Conservation (phyloP, 2,113 vertebrate genomes). For the Climacteris rufus region DNA sequence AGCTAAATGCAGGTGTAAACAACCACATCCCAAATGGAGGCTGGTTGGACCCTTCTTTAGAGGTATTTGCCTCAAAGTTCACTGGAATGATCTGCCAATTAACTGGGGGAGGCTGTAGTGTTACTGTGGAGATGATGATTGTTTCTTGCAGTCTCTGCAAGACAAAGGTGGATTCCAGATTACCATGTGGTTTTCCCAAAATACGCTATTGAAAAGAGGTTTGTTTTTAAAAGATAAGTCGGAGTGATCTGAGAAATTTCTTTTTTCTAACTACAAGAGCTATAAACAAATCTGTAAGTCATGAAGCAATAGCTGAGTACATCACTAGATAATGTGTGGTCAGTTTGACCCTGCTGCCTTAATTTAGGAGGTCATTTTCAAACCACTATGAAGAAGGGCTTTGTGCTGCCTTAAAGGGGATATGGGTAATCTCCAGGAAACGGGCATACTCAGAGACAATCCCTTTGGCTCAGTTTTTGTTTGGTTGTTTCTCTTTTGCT, state of each 20-base stretch:
- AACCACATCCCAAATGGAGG: neutral
- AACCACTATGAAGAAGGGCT: constrained; percentile 8
- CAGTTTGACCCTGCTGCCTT: constrained; percentile 50
- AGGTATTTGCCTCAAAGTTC: neutral
- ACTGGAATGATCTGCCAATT: neutral
- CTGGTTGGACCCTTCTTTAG: neutral
- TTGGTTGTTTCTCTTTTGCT: constrained; percentile 36
- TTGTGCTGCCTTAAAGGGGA: constrained; percentile 42
- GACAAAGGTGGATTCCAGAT: neutral
- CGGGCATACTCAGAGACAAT: neutral
- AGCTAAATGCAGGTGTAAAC: neutral
- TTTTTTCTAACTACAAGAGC: constrained; percentile 44
- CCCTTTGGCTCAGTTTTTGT: constrained; percentile 17
- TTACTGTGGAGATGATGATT: neutral
- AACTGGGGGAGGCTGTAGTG: neutral
- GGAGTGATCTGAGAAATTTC: constrained; percentile 1
- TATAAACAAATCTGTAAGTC: constrained; percentile 49
- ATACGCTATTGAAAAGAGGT: neutral
- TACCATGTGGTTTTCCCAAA: neutral
- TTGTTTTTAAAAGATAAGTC: constrained; percentile 29
- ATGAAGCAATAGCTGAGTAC: constrained; percentile 49
- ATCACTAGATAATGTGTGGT: constrained; percentile 31
- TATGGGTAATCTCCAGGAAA: constrained; percentile 5
- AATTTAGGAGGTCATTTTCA: constrained; percentile 27
- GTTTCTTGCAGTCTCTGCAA: neutral